These are phyloP conservation scores for Muntiacus reevesi DNA, from an alignment of 2,113 vertebrate genomes.

Conservation along the genomic window DNA sequence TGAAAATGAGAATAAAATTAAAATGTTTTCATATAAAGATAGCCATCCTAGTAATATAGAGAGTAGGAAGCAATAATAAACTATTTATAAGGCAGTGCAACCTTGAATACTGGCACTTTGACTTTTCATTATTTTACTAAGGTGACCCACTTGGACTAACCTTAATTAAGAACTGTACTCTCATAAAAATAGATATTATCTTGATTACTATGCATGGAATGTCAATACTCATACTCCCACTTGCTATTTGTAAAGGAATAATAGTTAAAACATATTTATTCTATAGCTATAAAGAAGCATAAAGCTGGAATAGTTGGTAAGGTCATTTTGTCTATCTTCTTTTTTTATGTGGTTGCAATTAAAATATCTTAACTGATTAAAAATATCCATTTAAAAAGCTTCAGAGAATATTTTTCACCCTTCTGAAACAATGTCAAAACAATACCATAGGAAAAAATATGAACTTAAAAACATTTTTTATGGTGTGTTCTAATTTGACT, in stretches of 20 bases:
- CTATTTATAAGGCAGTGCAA: neutral
- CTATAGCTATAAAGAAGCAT: neutral
- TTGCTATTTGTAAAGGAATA: neutral
- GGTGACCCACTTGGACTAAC: neutral
- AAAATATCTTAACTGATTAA: neutral
- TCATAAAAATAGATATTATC: conserved; percentile 44
- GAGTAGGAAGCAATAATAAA: neutral
- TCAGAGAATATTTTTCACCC: neutral
- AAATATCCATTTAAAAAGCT: neutral
- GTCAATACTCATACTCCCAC: conserved; percentile 31
- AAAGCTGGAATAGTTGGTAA: neutral
- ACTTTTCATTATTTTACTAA: conserved; percentile 17
- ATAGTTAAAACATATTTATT: conserved; percentile 36
- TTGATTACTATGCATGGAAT: conserved; percentile 45
- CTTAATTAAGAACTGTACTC: conserved; percentile 22
- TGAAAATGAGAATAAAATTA: neutral
- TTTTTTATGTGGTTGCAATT: neutral
- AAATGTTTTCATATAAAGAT: neutral
- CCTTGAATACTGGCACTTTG: neutral
- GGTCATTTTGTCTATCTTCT: neutral
- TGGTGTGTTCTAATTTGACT: neutral
- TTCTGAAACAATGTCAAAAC: neutral
- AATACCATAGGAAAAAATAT: neutral
- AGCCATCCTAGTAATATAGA: neutral
- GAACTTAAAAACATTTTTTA: neutral